phyloP scores from a whole-genome alignment of 2,113 vertebrate species.

The Myanophis thanlyinensis region DNA sequence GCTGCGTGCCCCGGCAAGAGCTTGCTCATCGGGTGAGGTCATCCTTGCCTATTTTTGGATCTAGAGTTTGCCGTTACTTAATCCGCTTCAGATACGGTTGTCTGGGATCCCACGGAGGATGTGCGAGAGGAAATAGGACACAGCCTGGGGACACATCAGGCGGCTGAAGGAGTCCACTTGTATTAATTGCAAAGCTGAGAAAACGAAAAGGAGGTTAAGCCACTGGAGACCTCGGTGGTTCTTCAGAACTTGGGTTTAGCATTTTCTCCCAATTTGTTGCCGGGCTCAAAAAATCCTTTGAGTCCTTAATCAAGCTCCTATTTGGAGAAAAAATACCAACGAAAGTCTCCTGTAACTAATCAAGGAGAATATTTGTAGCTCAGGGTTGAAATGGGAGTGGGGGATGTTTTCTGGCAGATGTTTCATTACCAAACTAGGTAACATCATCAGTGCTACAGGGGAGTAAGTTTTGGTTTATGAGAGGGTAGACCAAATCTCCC shows the following conservation, averaged over 20 bases:
- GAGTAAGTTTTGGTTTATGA: no score
- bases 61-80: background rate
- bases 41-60: background rate
- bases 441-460: no score
- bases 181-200: background rate
- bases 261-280: background rate
- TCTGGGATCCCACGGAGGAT: background rate
- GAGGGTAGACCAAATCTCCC: no score
- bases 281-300: background rate
- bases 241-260: background rate
- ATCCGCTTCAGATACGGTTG: background rate
- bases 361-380: background rate
- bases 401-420: no score
- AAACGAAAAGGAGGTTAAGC: background rate
- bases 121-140: background rate
- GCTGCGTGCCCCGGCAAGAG: background rate
- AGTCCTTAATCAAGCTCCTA: background rate
- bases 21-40: background rate
- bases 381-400: background rate
- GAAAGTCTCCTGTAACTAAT: background rate
- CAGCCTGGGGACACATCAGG: no score
- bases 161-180: background rate
- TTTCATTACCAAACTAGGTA: no score
- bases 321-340: background rate
- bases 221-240: background rate